Evolutionary conservation across 2,797 vertebrate genomes (phyloP).

Genomic region (Sylvilagus floridanus): DNA sequence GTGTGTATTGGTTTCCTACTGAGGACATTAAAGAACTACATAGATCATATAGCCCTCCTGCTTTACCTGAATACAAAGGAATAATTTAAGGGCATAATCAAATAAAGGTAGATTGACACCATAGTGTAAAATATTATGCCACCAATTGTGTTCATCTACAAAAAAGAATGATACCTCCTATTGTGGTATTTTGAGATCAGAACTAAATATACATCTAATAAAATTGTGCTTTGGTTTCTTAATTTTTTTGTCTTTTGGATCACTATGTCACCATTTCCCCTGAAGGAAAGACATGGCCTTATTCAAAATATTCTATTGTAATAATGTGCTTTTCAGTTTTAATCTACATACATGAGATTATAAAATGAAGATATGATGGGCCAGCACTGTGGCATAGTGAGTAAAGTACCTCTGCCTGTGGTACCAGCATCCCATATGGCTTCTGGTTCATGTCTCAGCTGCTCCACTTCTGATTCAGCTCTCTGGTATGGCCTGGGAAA

Average conservation of each 20-base stretch:
- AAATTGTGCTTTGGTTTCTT: slow-evolving; percentile 21
- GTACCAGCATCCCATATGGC: too few species aligned
- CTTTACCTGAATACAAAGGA: neutral
- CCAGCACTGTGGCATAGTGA: too few species aligned
- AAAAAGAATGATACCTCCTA: neutral
- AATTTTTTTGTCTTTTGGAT: neutral
- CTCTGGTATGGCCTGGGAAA: too few species aligned
- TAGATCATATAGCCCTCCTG: neutral
- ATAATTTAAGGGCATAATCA: slow-evolving; percentile 15
- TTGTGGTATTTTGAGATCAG: neutral
- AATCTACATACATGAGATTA: neutral
- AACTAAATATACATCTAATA: neutral
- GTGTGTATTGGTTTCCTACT: neutral
- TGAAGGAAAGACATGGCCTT: neutral
- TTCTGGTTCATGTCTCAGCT: too few species aligned
- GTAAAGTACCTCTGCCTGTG: too few species aligned
- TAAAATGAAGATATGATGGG: neutral
- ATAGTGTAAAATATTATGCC: slow-evolving; percentile 5
- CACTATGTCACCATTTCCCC: neutral
- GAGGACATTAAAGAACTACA: neutral
- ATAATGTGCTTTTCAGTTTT: neutral
- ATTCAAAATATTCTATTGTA: neutral
- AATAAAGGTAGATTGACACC: neutral
- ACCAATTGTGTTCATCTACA: neutral
- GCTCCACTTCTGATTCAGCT: too few species aligned